These are phyloP conservation scores for Eucriotettix oculatus DNA, from an alignment of 2,888 invertebrate genomes.

Conservation along the genomic window DNA sequence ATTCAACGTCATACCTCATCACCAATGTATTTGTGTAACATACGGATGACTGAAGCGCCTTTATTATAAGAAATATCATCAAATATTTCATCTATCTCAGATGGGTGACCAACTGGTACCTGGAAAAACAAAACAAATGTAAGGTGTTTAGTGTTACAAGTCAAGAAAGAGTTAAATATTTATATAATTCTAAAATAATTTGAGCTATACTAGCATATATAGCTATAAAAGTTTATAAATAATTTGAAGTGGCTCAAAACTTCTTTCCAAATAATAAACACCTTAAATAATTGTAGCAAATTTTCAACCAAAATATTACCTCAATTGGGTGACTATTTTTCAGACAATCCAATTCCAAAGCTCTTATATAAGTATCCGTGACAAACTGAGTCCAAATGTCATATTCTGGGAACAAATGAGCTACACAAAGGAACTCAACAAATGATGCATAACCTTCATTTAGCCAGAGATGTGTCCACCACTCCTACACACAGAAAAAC, in stretches of 20 bases:
- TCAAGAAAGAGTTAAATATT: background rate
- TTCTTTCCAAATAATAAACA: no score
- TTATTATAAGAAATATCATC: conserved; percentile 95
- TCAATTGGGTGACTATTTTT: conserved; percentile 93
- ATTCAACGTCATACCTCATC: conserved; percentile 37
- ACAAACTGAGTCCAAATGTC: conserved; percentile 97
- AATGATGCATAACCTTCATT: conserved; percentile 95
- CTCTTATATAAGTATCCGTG: conserved; percentile 69
- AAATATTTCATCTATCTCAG: conserved; percentile 94
- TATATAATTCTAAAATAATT: background rate
- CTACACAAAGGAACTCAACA: conserved; percentile 87
- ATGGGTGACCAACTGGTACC: conserved; percentile 77
- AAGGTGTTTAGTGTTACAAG: background rate
- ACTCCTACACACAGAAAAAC: conserved; percentile 37
- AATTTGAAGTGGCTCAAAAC: no score
- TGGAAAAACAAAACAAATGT: conserved; percentile 15
- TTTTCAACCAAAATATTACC: conserved; percentile 29
- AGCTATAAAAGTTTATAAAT: no score
- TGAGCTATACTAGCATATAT: no score
- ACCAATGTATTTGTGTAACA: conserved; percentile 87
- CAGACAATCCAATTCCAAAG: conserved; percentile 71
- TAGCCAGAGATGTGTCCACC: conserved; percentile 95
- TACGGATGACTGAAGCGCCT: conserved; percentile 85
- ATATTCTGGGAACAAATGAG: conserved; percentile 84
- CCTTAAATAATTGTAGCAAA: no score